Evolutionary conservation across 2,888 invertebrate species (phyloP), one percentile per base, ranked within the genome.

Genomic region (Aproaerema taeniolella): DNA sequence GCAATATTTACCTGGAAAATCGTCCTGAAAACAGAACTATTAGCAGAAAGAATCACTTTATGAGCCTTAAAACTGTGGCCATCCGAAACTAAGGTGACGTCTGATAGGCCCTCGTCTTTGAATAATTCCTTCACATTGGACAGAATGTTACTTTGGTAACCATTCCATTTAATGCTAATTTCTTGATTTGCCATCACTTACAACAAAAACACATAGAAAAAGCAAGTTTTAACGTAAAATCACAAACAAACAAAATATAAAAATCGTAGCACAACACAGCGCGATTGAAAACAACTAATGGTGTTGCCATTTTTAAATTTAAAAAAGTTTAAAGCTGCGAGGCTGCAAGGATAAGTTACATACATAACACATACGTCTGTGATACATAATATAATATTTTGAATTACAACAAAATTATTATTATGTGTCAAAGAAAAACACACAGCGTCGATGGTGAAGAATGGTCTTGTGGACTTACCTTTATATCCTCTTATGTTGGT

Each of bases 91-190:
- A 91, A 79, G 43, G 91, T 91, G 42, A 91, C 91, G 64, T 91
- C 91, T 17, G 91, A 89, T 58, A 91, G 80, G 28, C 89, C 88
- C 67, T 91, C 90, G 61, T 91, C 90, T 67, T 88, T 89, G 78
- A 83, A 90, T 42, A 91, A 69, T 58, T 88, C 88, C 61, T 90
- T 90, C 50, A 91, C 90, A 50, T 90, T 91, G 40, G 79, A 81
- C 46, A 91, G 72, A 67, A 91, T 90, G 60, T 91, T 91, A 61
- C 75, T 89, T 58, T 91, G 88, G 68, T 89, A 91, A 45, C 91
- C 91, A 68, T 91, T 91, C 91, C 91, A 91, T 67, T 91, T 91
- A 46, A 91, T 76, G 70, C 91, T 91, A 73, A 91, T 91, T 72
- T 91, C 91, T 61, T 87, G 88, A 55, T 85, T 85, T 47, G 82